These are phyloP conservation scores for Takifugu rubripes DNA, from an alignment of 2,797 vertebrate species.

Conservation along the genomic window DNA sequence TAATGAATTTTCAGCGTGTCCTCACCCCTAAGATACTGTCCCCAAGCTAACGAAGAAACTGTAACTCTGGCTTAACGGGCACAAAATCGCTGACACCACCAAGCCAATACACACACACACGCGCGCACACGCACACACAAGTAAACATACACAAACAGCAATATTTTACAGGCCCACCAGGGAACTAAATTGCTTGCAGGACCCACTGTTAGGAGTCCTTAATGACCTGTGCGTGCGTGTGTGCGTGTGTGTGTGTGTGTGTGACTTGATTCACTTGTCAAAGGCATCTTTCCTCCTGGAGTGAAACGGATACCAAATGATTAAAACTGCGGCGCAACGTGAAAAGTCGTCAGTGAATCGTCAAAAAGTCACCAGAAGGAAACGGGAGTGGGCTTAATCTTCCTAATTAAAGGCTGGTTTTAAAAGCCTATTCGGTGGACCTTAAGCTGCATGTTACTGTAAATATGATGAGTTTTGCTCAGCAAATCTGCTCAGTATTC, in stretches of 20 bases:
- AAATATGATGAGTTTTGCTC: too few species aligned
- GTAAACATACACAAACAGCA: slow-evolving; percentile 19
- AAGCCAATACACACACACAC: slow-evolving; percentile 22
- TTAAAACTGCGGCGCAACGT: neutral
- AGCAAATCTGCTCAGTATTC: too few species aligned
- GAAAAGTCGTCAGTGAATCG: neutral
- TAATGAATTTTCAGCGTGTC: slow-evolving; percentile 61
- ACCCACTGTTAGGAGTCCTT: slow-evolving; percentile 65
- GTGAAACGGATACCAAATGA: neutral
- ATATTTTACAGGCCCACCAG: slow-evolving; percentile 63
- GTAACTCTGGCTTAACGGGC: slow-evolving; percentile 73
- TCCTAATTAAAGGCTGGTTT: too few species aligned
- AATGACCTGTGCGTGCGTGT: slow-evolving; percentile 48
- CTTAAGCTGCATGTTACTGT: too few species aligned
- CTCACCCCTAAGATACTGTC: slow-evolving; percentile 61
- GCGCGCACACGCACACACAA: slow-evolving; percentile 22
- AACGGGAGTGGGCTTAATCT: neutral
- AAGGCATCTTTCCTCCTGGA: too few species aligned
- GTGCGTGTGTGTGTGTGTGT: slow-evolving; percentile 14
- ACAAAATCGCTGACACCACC: slow-evolving; percentile 71
- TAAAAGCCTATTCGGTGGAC: too few species aligned
- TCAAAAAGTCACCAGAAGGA: neutral
- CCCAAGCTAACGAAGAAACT: slow-evolving; percentile 63
- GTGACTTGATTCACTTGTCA: too few species aligned
- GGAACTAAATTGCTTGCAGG: slow-evolving; percentile 74